phyloP scores from a whole-genome alignment of 2,797 vertebrate species.

The Netta rufina region DNA sequence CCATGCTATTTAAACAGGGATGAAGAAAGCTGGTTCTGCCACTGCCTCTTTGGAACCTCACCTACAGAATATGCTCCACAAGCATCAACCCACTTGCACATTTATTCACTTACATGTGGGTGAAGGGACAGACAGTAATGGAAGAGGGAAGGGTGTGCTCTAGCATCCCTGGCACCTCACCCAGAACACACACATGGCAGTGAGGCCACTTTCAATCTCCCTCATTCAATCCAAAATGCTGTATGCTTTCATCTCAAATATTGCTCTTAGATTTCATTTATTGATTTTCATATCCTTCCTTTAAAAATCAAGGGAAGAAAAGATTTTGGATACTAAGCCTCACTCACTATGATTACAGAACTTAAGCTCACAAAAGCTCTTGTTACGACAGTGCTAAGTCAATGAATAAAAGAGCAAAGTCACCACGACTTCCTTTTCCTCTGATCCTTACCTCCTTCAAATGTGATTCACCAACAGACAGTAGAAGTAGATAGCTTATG shows the following conservation, averaged over 20 bases:
- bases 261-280: neutral
- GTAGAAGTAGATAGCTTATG: neutral
- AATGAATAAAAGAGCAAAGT: neutral
- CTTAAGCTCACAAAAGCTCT: neutral
- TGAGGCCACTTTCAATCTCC: neutral
- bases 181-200: neutral
- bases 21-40: neutral
- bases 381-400: neutral
- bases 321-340: neutral
- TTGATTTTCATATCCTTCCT: neutral
- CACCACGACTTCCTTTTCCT: neutral
- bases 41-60: neutral
- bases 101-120: rapidly evolving
- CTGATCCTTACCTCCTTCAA: neutral
- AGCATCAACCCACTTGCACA: neutral
- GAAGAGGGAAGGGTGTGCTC: neutral
- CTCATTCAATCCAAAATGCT: neutral
- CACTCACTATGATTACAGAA: neutral
- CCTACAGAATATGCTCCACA: neutral
- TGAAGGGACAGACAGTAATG: neutral
- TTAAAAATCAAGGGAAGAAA: neutral
- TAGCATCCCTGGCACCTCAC: neutral
- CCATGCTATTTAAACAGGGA: neutral
- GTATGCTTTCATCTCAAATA: neutral
- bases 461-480: neutral